Evolutionary conservation across 2,113 vertebrate species (phyloP).

Genomic region (Romanogobio albipinnatus): DNA sequence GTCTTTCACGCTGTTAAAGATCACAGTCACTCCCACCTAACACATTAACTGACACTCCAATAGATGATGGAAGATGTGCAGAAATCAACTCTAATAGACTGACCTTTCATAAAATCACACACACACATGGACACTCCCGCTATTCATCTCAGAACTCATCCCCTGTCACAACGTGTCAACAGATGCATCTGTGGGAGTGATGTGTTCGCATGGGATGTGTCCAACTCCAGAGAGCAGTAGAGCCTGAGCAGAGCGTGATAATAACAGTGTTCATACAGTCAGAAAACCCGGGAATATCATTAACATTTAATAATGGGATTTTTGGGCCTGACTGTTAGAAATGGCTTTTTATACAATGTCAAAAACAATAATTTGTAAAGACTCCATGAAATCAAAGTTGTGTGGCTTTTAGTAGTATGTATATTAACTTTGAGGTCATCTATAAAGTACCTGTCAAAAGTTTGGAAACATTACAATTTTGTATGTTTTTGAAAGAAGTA

Average conservation of each 20-base stretch:
- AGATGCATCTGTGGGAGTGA: conserved; percentile 27
- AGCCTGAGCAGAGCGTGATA: not conserved
- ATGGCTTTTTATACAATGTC: too few relatives aligned
- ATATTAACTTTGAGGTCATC: too few relatives aligned
- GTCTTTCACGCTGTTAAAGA: not conserved
- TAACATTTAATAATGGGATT: too few relatives aligned
- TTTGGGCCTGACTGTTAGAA: too few relatives aligned
- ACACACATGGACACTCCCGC: not conserved
- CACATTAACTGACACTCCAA: not conserved
- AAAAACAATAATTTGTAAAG: too few relatives aligned
- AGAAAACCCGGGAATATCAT: too few relatives aligned
- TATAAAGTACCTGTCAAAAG: too few relatives aligned
- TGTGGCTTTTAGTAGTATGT: too few relatives aligned
- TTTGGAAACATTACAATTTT: too few relatives aligned
- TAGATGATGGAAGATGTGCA: not conserved
- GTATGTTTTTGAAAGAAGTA: too few relatives aligned
- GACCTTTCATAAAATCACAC: not conserved
- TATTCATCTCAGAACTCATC: not conserved
- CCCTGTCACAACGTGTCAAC: not conserved
- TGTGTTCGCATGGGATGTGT: not conserved
- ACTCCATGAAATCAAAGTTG: too few relatives aligned
- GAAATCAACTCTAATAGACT: conserved; percentile 14
- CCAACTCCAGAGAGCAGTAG: not conserved
- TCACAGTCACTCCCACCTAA: not conserved
- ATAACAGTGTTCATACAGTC: not conserved